Base-by-base conservation (phyloP, 2,797 vertebrate species). In the Gorsachius magnificus region DNA sequence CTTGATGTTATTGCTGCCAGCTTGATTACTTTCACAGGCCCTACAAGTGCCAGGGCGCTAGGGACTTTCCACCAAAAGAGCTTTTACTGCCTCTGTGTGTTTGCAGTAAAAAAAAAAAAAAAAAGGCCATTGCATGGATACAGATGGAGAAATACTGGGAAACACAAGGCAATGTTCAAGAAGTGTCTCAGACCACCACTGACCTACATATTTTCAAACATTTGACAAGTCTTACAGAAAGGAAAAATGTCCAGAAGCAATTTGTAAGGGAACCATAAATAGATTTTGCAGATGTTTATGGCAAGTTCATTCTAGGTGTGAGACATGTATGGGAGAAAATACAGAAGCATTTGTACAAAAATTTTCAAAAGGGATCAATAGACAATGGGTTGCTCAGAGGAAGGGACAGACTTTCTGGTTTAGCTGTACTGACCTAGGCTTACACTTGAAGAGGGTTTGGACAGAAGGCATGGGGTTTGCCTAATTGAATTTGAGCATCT, bases 351-450 rank as follows among this genome's bases (percentile, higher is more conserved):
- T 84, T 68, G 13, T 53, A 68, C 19, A 57, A 70, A 76, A 48
- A 15, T 6, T 35, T 89, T 82, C 17, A 53, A 43, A 79, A 54
- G 9, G 4, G 1, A 56, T 77, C 35, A 68, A 1, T 6, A 85
- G 35, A 16, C 4, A 60, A 15, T 0, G 0, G 2, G 3, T 38
- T 76, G 10, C 38, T 63, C 58, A 61, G 25, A 68, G 18, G 9
- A 89, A 75, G 13, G 35, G 2, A 5, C 3, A 51, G 33, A 65
- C 3, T 56, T 84, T 72, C 71, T 77, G 3, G n/a, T 85, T 83
- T 51, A 83, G 36, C 19, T 16, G 0, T n/a, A 75, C 8, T 81
- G 53, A 70, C 5, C 12, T 29, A 45, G 25, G 5, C n/a, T 79
- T 50, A 82, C 3, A 63, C 5, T 13, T 68, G n/a, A 63, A 70